Base-by-base conservation (phyloP, 1,140 invertebrate species). In the Vanessa tameamea region DNA sequence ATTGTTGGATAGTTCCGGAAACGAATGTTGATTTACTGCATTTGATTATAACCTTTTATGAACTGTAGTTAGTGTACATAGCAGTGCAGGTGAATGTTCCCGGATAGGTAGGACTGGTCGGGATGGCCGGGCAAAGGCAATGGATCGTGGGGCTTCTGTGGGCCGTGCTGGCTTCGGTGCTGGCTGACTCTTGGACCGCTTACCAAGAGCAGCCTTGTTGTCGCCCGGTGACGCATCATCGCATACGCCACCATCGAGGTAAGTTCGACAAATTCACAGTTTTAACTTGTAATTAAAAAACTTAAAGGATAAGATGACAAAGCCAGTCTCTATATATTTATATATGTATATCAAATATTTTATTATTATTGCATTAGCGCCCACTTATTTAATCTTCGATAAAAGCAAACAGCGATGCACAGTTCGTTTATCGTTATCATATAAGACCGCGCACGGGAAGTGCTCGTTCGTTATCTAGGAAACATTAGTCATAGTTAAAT, bases 161-260 rank as follows among this genome's bases (percentile, higher is more conserved):
- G 82, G 81, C 77, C 12, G 78, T 86, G 78, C 55, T 89, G 77
- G 83, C 80, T 66, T 79, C 85, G 8, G 87, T 78, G 65, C 74
- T 86, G 75, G 88, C 88, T 11, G 91, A 93, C 73, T 91, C 91
- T 61, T 92, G 91, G 91, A 92, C 87, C n/a, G 87, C 89, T 20
- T 93, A 87, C 79, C 86, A 90, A 80, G 93, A 93, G 83, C 88
- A 91, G 78, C 92, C 92, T 26, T 93, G 93, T 75, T 93, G 93
- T 73, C 84, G 88, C 20, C 89, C 90, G 13, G 83, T 89, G 8
- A 76, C 87, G 47, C 88, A 92, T 69, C 90, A 92, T 69, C 86
- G 89, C 31, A 85, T 93, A 43, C 78, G 93, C 31, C 93, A 93
- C 69, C 91, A 93, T 64, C 82, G 92, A 92, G 92, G 92, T 93